Conservation (phyloP, 2,797 vertebrate species). For the Pseudochaenichthys georgianus region DNA sequence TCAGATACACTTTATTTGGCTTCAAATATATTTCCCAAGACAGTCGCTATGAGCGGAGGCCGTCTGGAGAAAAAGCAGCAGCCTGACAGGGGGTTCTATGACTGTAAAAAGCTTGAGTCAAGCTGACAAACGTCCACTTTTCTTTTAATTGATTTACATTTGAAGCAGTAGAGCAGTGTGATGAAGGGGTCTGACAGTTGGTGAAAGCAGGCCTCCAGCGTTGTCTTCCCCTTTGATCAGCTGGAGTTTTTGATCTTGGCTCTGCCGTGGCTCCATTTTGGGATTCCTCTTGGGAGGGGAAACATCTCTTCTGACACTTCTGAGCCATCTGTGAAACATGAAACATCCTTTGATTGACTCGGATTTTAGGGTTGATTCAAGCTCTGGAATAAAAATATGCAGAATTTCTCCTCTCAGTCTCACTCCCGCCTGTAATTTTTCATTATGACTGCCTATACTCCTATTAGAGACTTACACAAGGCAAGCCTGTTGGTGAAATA, state of each 20-base stretch:
- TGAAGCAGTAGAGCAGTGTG: not conserved
- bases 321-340: slow-evolving; percentile 3
- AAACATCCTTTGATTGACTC: slow-evolving; percentile 1
- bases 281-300: slow-evolving; percentile 8
- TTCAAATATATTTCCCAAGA: not conserved
- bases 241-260: slow-evolving; percentile 22
- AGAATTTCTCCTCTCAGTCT: not conserved
- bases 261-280: not conserved
- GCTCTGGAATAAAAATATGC: not conserved
- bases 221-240: slow-evolving; percentile 33
- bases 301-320: slow-evolving; percentile 4
- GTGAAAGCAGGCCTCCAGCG: slow-evolving; percentile 5
- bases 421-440: not conserved
- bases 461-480: not conserved
- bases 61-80: not conserved
- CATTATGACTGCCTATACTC: not conserved
- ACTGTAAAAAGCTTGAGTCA: not conserved
- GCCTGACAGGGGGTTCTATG: not conserved
- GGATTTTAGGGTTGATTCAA: not conserved
- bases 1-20: not conserved
- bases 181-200: slow-evolving; percentile 7
- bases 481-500: no score
- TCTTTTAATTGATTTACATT: not conserved
- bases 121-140: not conserved
- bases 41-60: not conserved